Percentiles rank a stretch among this genome's conserved stretches.
Evolutionary conservation across 2,797 vertebrate species (phyloP).

Genomic region (Cuculus canorus): DNA sequence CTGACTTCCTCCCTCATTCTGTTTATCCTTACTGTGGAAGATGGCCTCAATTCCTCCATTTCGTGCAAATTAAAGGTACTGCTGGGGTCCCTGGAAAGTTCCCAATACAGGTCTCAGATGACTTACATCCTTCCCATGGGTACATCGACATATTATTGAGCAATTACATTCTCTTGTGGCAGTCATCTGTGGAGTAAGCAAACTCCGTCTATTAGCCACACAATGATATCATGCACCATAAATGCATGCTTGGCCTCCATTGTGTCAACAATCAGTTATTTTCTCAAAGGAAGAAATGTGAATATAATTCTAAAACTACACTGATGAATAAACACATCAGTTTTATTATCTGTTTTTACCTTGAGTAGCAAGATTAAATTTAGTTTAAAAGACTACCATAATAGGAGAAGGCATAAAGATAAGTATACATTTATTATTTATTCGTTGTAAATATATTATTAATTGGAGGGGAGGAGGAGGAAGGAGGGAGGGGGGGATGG

Average conservation of each 20-base stretch:
- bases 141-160: slow-evolving; percentile 56
- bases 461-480: no score
- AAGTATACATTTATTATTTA: neutral
- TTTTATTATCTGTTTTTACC: slow-evolving; percentile 6
- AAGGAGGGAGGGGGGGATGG: no score
- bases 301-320: neutral
- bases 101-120: slow-evolving; percentile 52
- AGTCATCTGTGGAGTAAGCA: slow-evolving; percentile 62
- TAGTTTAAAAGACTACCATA: neutral
- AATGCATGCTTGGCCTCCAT: slow-evolving; percentile 53
- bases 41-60: slow-evolving; percentile 1
- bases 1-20: neutral
- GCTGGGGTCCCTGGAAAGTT: slow-evolving; percentile 43
- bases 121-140: slow-evolving; percentile 56
- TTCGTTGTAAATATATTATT: neutral
- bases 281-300: slow-evolving; percentile 1
- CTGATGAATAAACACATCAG: neutral
- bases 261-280: slow-evolving; percentile 52
- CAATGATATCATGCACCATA: slow-evolving; percentile 46
- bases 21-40: neutral
- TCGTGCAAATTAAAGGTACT: neutral
- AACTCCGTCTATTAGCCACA: slow-evolving; percentile 50
- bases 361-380: neutral
- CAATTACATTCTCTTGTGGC: slow-evolving; percentile 68
- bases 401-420: neutral